Evolutionary conservation across 2,113 vertebrate species (phyloP), one percentile per base, ranked within the genome.

Genomic region (Loxodonta africana): DNA sequence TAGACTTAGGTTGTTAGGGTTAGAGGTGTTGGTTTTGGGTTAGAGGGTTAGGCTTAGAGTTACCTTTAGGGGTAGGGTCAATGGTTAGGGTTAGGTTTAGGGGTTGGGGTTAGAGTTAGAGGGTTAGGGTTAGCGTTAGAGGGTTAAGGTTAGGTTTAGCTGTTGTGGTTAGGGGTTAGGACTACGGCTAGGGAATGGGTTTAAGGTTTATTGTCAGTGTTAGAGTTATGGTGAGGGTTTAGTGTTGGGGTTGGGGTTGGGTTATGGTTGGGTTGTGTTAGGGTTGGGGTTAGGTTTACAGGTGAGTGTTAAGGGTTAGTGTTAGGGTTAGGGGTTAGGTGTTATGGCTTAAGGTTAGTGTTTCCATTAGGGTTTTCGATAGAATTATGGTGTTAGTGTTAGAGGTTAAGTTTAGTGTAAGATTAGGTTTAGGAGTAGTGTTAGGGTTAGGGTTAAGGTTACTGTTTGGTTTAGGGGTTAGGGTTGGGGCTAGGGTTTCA

Each of bases 391-490:
- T 37, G 71, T 74, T 74, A 74, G 71, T 33, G n/a, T 21, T 74
- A 74, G 71, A 8, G 33, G 33, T 86, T 23, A 48, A 33, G 33
- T 37, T 69, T 5, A 9, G 84, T 81, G 17, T 91, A 86, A 88
- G 82, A 80, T 86, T 95, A n/a, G 57, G 62, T 1, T 86, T 67
- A 46, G 63, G 84, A n/a, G 6, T 69, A 69, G 63, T 37, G 37
- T 86, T 46, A 67, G 84, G 84, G 84, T 82, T 93, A 96, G 95
- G 95, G 87, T 86, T 87, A 85, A 67, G 71, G 95, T 94, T 94
- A 37, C 37, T 37, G 37, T 37, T 37, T 37, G 37, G 37, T 37
- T 37, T 37, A 37, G 37, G 37, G 37, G 37, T 37, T 37, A 37
- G 37, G 37, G 37, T 37, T 37, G 37, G 37, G 37, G 37, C 37